Evolutionary conservation across 2,797 vertebrate genomes (phyloP), one percentile per base, ranked within the genome.

Genomic region (Rhynchonycteris naso): DNA sequence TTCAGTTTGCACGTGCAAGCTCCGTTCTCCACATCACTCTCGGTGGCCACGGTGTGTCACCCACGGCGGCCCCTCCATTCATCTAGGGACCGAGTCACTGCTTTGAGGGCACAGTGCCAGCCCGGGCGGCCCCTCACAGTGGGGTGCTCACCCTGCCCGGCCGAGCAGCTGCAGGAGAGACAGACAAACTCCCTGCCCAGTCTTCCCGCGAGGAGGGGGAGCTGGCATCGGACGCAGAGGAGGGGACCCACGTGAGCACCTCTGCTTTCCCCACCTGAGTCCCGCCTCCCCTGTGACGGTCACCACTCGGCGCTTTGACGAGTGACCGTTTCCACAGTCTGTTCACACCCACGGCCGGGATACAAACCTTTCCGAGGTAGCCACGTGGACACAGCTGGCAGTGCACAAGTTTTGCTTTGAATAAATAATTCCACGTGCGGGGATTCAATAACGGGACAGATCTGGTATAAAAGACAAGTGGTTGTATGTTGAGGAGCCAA

Each of bases 321-420:
- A 14, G 26, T 11, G 4, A 18, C 4, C 19, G 10, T 24, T 22
- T 33, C 28, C 15, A 21, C 1, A 0, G 0, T 1, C 56, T 12
- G 14, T 10, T 18, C 14, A 43, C 43, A 43, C 43, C 43, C 43
- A 5, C 43, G 43, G 43, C 43, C 3, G 2, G 22, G 16, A 12
- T 22, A 26, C 18, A 26, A 28, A 35, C 30, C n/a, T 78, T 90
- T 79, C 12, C 47, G 50, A 61, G 19, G 28, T 2, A 52, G 30
- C 16, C 16, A 30, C n/a, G 2, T 33, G 93, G 59, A 26, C 26
- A 56, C 11, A 43, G 26, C 6, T 59, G 43, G 35, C 16, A 35
- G 50, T 43, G 35, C 47, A 50, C 22, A 61, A 16, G 33, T 82
- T 84, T 50, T 52, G 33, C n/a, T 24, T 69, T 50, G 81, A 69